phyloP scores from a whole-genome alignment of 2,888 invertebrate species.

The Isoperla grammatica region DNA sequence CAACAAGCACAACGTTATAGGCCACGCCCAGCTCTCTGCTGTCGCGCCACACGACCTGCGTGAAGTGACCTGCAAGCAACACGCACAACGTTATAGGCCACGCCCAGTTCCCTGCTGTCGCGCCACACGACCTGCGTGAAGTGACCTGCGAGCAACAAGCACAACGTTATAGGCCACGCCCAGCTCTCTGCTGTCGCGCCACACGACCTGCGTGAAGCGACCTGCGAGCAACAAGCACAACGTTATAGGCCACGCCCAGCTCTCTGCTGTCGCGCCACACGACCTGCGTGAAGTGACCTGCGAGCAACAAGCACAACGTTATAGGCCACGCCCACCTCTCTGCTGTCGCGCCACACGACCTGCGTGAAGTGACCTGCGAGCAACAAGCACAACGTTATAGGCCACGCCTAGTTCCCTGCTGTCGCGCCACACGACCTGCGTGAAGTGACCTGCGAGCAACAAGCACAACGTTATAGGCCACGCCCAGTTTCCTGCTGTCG shows the following conservation, averaged over 20 bases:
- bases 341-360: constrained; percentile 72
- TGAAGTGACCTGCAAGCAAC: constrained; percentile 73
- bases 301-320: no score
- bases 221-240: no score
- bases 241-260: constrained; percentile 64
- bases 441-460: constrained; percentile 68
- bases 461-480: no score
- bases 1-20: no score
- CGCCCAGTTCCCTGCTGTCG: constrained; percentile 65
- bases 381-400: no score
- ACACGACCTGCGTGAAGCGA: constrained; percentile 83
- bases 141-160: constrained; percentile 67
- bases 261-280: constrained; percentile 71
- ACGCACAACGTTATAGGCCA: constrained; percentile 59
- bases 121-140: constrained; percentile 84
- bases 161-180: constrained; percentile 66
- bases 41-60: constrained; percentile 77
- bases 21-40: constrained; percentile 72
- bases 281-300: constrained; percentile 82
- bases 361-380: constrained; percentile 75
- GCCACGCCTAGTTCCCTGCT: constrained; percentile 72
- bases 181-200: constrained; percentile 67
- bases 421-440: constrained; percentile 77
- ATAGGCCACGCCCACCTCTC: constrained; percentile 69
- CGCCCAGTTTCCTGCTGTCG: constrained; percentile 65